A percentile compares a stretch with the other conserved stretches of the same genome.
phyloP scores from a whole-genome alignment of 2,113 vertebrate species.

The Elaphurus davidianus region DNA sequence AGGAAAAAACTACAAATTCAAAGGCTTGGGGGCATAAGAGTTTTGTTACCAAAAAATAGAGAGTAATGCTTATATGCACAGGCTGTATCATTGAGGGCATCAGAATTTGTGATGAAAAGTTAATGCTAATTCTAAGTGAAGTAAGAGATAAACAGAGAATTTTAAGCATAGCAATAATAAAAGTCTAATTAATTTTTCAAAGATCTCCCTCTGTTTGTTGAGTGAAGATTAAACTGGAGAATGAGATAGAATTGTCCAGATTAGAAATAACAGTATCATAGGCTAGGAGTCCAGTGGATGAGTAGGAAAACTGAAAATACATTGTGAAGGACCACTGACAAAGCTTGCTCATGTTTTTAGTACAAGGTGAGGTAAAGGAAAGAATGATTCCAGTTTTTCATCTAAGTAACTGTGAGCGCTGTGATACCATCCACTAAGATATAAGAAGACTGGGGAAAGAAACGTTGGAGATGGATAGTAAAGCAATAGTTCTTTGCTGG shows the following conservation, averaged over 20 bases:
- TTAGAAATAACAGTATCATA: not conserved
- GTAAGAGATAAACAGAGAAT: not conserved
- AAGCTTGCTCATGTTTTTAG: not conserved
- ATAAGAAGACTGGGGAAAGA: not conserved
- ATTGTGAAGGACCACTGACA: not conserved
- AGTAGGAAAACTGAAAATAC: not conserved
- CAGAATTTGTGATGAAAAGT: not conserved
- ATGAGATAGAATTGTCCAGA: not conserved
- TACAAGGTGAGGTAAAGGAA: not conserved
- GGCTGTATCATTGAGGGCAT: not conserved
- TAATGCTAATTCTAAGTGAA: conserved; percentile 14
- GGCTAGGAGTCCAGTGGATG: not conserved
- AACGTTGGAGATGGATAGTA: not conserved
- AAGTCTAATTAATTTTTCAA: not conserved
- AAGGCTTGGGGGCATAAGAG: fast-evolving
- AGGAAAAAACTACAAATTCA: not conserved
- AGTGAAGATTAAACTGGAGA: not conserved
- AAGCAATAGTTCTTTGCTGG: not conserved
- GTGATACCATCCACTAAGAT: not conserved
- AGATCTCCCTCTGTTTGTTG: not conserved
- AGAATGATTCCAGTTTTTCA: not conserved
- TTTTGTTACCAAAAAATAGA: not conserved
- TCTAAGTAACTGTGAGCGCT: not conserved
- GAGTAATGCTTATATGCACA: not conserved
- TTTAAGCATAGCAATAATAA: not conserved